These are phyloP conservation scores for Tenrec ecaudatus DNA, from an alignment of 2,113 vertebrate species.

Conservation along the genomic window DNA sequence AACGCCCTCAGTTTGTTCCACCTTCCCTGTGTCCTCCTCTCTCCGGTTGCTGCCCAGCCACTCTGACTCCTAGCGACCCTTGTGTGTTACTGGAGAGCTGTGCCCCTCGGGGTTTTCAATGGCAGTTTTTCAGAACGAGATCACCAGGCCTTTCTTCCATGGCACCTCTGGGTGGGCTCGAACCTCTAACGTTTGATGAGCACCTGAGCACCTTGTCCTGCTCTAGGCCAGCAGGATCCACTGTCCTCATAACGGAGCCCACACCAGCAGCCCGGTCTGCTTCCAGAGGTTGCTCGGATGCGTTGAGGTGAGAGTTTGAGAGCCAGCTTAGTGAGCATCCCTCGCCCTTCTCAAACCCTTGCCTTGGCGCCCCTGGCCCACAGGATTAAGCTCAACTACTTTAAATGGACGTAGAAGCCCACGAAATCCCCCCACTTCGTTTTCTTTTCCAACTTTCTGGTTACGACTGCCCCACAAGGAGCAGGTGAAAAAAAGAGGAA, in stretches of 20 bases:
- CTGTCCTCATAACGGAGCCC: neutral
- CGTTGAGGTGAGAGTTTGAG: neutral
- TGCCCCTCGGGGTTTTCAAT: neutral
- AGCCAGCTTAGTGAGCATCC: neutral
- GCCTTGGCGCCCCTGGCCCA: neutral
- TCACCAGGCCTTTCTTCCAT: neutral
- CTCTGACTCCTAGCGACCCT: neutral
- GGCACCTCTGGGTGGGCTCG: neutral
- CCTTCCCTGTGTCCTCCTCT: neutral
- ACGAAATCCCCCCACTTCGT: neutral
- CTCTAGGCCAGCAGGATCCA: neutral
- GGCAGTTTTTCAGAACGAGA: neutral
- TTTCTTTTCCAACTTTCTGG: neutral
- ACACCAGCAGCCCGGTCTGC: neutral
- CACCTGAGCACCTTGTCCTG: neutral
- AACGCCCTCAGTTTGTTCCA: neutral
- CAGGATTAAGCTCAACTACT: conserved; percentile 6
- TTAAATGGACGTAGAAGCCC: neutral
- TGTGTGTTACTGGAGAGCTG: neutral
- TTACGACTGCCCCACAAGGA: too few species aligned
- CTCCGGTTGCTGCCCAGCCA: neutral
- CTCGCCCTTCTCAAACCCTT: neutral
- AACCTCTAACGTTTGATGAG: neutral
- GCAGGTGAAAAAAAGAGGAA: too few species aligned
- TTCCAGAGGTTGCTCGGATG: neutral